Conservation (phyloP, 1,140 invertebrate species). For the Drosophila novamexicana region DNA sequence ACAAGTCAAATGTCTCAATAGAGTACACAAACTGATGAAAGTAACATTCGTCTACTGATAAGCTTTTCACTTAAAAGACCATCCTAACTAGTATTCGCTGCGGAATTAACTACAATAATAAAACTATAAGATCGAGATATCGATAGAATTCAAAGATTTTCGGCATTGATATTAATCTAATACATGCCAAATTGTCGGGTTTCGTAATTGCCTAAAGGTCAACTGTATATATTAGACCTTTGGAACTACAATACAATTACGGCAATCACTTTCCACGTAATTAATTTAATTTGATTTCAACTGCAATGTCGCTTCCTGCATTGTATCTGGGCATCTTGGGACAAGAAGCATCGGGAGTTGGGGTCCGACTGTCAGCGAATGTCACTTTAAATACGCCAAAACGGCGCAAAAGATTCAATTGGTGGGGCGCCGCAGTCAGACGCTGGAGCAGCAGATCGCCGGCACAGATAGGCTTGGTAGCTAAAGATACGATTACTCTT, state of each 20-base stretch:
- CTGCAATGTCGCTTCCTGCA: conserved; percentile 12
- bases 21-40: too few species aligned
- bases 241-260: conserved; percentile 71
- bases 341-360: conserved; percentile 42
- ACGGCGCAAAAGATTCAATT: conserved; percentile 81
- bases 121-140: too few species aligned
- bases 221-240: conserved; percentile 10
- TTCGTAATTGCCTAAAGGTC: conserved; percentile 20
- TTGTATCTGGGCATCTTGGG: conserved; percentile 20
- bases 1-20: too few species aligned
- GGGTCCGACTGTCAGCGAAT: conserved; percentile 70
- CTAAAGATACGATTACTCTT: conserved; percentile 28
- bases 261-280: conserved; percentile 59
- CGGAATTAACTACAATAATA: too few species aligned
- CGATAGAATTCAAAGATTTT: too few species aligned
- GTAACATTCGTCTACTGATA: too few species aligned
- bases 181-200: neutral
- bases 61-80: too few species aligned
- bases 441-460: conserved; percentile 31
- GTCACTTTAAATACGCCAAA: conserved; percentile 82
- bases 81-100: too few species aligned
- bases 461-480: conserved; percentile 43
- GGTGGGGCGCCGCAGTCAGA: conserved; percentile 69
- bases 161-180: too few species aligned
- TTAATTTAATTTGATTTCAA: conserved; percentile 66